Base-by-base conservation (phyloP, 37 sponge, comb jelly and placozoan genomes). In the Oopsacas minuta region DNA sequence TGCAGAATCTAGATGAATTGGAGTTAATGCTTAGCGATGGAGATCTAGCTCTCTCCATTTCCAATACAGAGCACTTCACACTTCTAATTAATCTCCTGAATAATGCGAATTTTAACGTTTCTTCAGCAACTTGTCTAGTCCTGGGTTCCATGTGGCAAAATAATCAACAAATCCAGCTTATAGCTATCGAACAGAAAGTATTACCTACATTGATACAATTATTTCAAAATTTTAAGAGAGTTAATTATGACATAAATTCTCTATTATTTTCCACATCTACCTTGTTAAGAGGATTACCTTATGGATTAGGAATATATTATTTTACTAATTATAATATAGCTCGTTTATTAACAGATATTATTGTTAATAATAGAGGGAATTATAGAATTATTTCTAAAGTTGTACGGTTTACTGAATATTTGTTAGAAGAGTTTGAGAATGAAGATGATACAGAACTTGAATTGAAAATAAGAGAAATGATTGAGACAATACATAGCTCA, bases 131-230 rank as follows among this genome's bases (percentile, higher is more conserved):
- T 34, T 20, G 75, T 61, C 28, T 61, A n/a, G 75, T 61, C 5
- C 20, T 61, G 7, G 75, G 75, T 32, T 61, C 75, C 22, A 61
- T 61, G 75, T 61, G 75, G 75, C 75, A 61, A 12, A 61, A 61
- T n/a, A 61, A 61, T n/a, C 75, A 61, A 61, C 28, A 25, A 10
- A 61, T n/a, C 7, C 75, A 61, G 75, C 5, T 61, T 7, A 61
- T 61, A 25, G 75, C 75, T 61, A 10, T 61, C 7, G 75, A 61
- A 61, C 5, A n/a, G 22, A 61, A 61, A 32, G 75, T n/a, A 61
- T 61, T 61, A 12, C 75, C 75, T 61, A 61, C 75, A 5, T 34
- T 61, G 32, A 61, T 61, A 25, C 1, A 5, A 32, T 61, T 61
- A 61, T 61, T 61, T n/a, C 20, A n/a, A 61, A n/a, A 3, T 61